A percentile compares a stretch with the other conserved stretches of the same genome.
These are phyloP conservation scores for Chaetops frenatus DNA, from an alignment of 2,113 vertebrate species.

Conservation along the genomic window DNA sequence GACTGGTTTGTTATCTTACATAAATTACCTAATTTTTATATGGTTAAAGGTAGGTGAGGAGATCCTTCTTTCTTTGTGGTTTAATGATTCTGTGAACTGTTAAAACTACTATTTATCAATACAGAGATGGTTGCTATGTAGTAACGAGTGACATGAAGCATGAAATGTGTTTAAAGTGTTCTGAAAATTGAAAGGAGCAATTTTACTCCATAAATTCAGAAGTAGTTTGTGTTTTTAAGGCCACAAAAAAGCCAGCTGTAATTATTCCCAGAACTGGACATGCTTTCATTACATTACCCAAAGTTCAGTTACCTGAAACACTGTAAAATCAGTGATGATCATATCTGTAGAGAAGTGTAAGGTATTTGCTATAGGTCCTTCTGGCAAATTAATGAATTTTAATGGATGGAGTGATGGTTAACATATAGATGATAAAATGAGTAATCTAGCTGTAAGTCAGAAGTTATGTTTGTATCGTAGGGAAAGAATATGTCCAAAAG, in stretches of 20 bases:
- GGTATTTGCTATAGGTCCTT: not conserved
- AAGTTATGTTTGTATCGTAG: not conserved
- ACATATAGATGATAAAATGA: not conserved
- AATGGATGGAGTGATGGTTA: not conserved
- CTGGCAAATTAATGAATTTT: not conserved
- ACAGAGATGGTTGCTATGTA: not conserved
- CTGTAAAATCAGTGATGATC: not conserved
- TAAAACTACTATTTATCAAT: conserved; percentile 7
- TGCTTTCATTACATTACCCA: not conserved
- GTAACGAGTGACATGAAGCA: conserved; percentile 2
- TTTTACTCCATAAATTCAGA: not conserved
- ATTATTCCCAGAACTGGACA: not conserved
- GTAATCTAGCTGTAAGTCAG: not conserved
- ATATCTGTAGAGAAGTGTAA: not conserved
- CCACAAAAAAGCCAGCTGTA: not conserved
- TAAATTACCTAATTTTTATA: not conserved
- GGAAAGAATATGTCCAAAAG: not conserved
- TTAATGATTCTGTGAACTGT: not conserved
- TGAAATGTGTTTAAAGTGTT: conserved; percentile 24
- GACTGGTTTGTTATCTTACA: not conserved
- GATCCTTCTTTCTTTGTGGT: not conserved
- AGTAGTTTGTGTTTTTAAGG: not conserved
- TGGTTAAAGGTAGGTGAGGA: not conserved
- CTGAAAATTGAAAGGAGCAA: not conserved
- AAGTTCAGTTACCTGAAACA: not conserved